These are phyloP conservation scores for Cisticola juncidis DNA, from an alignment of 2,113 vertebrate genomes.

Conservation along the genomic window DNA sequence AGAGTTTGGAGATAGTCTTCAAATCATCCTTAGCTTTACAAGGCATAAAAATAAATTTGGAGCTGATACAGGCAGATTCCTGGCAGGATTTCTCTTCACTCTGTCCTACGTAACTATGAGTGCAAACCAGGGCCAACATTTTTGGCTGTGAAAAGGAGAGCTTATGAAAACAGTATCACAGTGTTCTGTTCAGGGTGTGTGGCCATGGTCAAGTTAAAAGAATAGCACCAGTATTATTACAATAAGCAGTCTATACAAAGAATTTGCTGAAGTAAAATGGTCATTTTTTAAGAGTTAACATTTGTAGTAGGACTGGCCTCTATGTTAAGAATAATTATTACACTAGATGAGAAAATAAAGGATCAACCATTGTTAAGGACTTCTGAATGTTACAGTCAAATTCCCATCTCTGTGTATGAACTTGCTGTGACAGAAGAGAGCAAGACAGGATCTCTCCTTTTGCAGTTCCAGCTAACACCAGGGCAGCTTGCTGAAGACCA, in stretches of 20 bases:
- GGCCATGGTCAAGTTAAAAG: neutral
- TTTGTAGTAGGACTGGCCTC: neutral
- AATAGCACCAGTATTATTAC: neutral
- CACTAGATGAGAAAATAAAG: neutral
- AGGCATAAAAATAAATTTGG: constrained; percentile 37
- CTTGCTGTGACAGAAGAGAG: neutral
- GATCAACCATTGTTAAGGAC: neutral
- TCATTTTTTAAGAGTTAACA: neutral
- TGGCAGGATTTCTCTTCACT: neutral
- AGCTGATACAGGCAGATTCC: constrained; percentile 21
- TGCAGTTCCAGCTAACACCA: neutral
- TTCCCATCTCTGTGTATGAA: neutral
- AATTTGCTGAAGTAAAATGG: neutral
- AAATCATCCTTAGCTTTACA: constrained; percentile 31
- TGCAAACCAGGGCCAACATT: neutral
- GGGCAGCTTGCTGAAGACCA: neutral
- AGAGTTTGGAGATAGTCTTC: constrained; percentile 12
- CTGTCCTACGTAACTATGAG: neutral
- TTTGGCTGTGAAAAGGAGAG: neutral
- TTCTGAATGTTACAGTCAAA: neutral
- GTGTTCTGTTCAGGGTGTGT: constrained; percentile 20
- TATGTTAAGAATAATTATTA: neutral
- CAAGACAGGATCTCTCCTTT: neutral
- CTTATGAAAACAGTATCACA: constrained; percentile 12
- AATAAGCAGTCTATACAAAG: neutral